Evolutionary conservation across 2,888 invertebrate species (phyloP), one percentile per base, ranked within the genome.

Genomic region (Agrenia bidenticulata): DNA sequence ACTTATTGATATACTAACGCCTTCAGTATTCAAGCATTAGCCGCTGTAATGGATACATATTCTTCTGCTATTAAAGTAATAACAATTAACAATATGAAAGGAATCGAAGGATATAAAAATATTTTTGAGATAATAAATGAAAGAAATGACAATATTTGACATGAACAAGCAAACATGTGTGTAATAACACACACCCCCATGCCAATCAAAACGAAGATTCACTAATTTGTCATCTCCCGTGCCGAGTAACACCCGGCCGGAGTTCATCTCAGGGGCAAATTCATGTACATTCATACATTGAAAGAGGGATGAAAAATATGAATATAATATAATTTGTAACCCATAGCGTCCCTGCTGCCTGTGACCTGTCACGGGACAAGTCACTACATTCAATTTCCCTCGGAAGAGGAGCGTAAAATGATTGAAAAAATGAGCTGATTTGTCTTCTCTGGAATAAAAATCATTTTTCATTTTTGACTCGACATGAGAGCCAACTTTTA

Each of bases 121-220:
- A n/a, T n/a, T n/a, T n/a, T n/a, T 45, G 19, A 19, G 24, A 42
- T 58, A 58, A 58, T 58, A n/a, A 58, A 58, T 58, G 58, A 45
- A 45, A 23, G 42, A 58, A 58, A 58, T 58, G 58, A 58, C 58
- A 58, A 42, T 41, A 58, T 58, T 45, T 58, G 58, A 58, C 58
- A 58, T 45, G 7, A 58, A 49, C 58, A 58, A 58, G 58, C 49
- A 58, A 58, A 58, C 58, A 58, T 58, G 58, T 58, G 49, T 49
- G 24, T 58, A 58, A 58, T 58, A 58, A 58, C 58, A 21, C 41
- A 58, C 58, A 45, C 58, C 58, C 58, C 45, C 45, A 13, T 49
- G 58, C 58, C 58, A 58, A 58, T 58, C 58, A 58, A 58, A 58
- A 42, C 26, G 19, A 15, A 58, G 19, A 58, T 21, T 51, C 49